These are phyloP conservation scores for Pseudopleuronectes americanus DNA, from an alignment of 2,797 vertebrate genomes.

Conservation along the genomic window DNA sequence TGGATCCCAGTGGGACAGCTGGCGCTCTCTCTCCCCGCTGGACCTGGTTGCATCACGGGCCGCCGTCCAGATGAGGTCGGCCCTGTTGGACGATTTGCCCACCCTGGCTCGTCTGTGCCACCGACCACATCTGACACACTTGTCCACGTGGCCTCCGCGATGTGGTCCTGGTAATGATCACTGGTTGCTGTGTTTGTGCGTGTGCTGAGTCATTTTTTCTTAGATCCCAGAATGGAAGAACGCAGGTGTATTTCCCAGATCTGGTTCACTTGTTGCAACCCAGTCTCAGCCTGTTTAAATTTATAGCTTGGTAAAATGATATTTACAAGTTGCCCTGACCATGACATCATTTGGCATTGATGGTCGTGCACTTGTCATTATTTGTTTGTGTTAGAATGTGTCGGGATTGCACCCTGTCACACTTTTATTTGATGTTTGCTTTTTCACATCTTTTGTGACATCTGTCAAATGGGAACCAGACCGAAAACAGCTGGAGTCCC, in stretches of 20 bases:
- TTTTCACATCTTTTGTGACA: constrained; percentile 66
- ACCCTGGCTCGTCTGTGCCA: constrained; percentile 46
- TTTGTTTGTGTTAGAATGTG: constrained; percentile 25
- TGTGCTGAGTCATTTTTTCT: constrained; percentile 49
- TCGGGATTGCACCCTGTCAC: constrained; percentile 27
- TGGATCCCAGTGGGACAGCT: constrained; percentile 71
- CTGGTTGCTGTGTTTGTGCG: constrained; percentile 39
- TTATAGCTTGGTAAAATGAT: constrained; percentile 8
- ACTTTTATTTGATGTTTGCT: constrained; percentile 65
- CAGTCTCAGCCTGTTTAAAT: constrained; percentile 1
- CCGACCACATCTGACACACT: constrained; percentile 62
- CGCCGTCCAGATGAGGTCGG: constrained; percentile 46
- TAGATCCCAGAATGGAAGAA: constrained; percentile 13
- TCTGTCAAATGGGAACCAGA: constrained; percentile 73
- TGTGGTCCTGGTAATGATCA: constrained; percentile 60
- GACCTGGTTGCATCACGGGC: constrained; percentile 67
- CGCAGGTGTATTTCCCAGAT: constrained; percentile 60
- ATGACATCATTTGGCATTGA: neutral
- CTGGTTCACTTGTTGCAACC: neutral
- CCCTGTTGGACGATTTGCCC: constrained; percentile 25
- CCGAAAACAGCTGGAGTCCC: constrained; percentile 76
- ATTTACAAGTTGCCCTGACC: constrained; percentile 5
- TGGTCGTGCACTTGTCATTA: neutral
- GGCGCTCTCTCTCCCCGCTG: constrained; percentile 41
- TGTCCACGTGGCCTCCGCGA: constrained; percentile 63